These are phyloP conservation scores for Amiota communis DNA, from an alignment of 2,888 invertebrate species.

Conservation along the genomic window DNA sequence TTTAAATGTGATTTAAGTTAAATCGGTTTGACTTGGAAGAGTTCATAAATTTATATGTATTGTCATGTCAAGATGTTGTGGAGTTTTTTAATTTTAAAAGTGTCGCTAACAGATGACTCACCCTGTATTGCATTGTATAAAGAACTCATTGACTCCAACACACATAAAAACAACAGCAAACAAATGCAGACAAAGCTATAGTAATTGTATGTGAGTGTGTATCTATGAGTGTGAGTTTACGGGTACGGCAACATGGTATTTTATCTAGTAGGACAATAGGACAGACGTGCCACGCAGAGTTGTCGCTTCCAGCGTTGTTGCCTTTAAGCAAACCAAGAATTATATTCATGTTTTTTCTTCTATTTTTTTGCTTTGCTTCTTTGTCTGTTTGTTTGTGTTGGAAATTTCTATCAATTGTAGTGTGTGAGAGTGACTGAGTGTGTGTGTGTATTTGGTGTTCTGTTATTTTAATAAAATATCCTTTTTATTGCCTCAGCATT, in stretches of 20 bases:
- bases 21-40: too few relatives aligned
- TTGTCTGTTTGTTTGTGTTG: too few relatives aligned
- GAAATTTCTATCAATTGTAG: too few relatives aligned
- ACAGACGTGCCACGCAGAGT: too few relatives aligned
- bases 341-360: too few relatives aligned
- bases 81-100: not conserved
- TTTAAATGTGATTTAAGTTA: too few relatives aligned
- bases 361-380: too few relatives aligned
- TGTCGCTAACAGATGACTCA: not conserved
- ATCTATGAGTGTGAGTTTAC: constrained; percentile 22
- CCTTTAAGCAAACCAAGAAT: not conserved
- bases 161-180: not conserved
- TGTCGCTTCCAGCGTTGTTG: not conserved
- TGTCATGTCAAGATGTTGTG: too few relatives aligned
- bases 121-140: not conserved
- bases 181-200: not conserved
- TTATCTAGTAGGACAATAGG: too few relatives aligned
- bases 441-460: constrained; percentile 31
- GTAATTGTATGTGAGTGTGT: constrained; percentile 36
- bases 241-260: not conserved
- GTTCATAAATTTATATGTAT: too few relatives aligned
- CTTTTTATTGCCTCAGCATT: constrained; percentile 16
- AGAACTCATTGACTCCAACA: constrained; percentile 9
- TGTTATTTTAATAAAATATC: constrained; percentile 35
- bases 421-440: constrained; percentile 37